Evolutionary conservation across 2,797 vertebrate genomes (phyloP), one percentile per base, ranked within the genome.

Genomic region (Falco concolor): DNA sequence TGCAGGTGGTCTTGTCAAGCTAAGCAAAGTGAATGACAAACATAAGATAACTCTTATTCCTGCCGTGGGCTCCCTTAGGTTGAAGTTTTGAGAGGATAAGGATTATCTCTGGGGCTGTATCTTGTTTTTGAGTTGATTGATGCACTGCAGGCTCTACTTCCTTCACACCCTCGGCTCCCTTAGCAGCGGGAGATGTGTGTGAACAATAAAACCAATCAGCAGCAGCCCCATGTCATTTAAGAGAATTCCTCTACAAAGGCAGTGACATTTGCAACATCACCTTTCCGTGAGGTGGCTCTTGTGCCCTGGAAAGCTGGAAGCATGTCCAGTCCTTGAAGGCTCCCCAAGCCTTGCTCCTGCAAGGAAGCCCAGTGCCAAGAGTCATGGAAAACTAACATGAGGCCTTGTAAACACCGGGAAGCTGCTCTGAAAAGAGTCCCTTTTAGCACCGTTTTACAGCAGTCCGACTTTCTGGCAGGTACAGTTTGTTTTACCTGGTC

Each of bases 151-250:
- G 10, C 54, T 53, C 10, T 34, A 10, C 10, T 85, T 12, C n/a
- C 30, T 52, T 70, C 2, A 1, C 9, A 23, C 30, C 20, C 36
- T 68, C 56, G n/a, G 60, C 36, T n/a, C 17, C 59, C 15, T 11
- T 17, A 52, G 9, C 34, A 64, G 22, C 18, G 73, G 64, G 34
- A 72, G 9, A 5, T 0, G 1, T 23, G 1, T 23, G 34, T 1
- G 1, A 78, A 42, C 25, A 34, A 49, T 36, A 73, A 76, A 72
- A 30, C 3, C 23, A 69, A 36, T 13, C 7, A 18, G 1, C 3
- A 1, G 32, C 61, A 69, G 59, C 34, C 54, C 5, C 9, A 8
- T 27, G 10, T 19, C 80, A 34, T 57, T 88, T 77, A 70, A 93
- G 86, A 44, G 65, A 69, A 32, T 40, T 45, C 13, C 38, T 42